Evolutionary conservation across 2,113 vertebrate genomes (phyloP).

Genomic region (Gnathonemus longibarbis): DNA sequence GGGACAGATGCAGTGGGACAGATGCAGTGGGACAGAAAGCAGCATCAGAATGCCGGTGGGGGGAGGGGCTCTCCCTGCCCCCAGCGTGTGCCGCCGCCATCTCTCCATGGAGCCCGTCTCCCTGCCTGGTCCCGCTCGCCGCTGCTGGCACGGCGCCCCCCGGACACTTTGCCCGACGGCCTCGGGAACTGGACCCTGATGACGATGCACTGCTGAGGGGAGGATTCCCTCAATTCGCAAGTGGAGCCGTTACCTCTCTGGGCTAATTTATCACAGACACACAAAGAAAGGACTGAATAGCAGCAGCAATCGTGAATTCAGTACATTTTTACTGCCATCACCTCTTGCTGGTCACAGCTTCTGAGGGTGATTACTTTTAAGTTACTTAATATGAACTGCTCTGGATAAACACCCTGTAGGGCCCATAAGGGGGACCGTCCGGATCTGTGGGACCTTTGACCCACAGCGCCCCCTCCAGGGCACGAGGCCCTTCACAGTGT

Average conservation of each 20-base stretch:
- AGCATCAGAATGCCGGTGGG: conserved; percentile 50
- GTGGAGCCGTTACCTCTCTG: neutral
- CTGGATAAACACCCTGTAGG: conserved; percentile 39
- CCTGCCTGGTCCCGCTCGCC: conserved; percentile 40
- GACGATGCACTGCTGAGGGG: conserved; percentile 42
- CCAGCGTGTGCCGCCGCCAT: conserved; percentile 51
- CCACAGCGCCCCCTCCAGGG: conserved; percentile 32
- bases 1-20: conserved; percentile 40
- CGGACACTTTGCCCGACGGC: conserved; percentile 30
- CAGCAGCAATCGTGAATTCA: neutral
- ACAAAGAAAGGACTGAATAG: neutral
- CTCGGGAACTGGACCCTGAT: conserved; percentile 46
- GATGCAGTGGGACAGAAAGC: conserved; percentile 45
- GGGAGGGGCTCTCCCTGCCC: conserved; percentile 22
- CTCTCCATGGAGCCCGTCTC: conserved; percentile 45
- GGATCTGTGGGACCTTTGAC: conserved; percentile 45
- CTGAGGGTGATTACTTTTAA: neutral
- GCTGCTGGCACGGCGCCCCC: conserved; percentile 46
- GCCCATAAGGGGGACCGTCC: conserved; percentile 36
- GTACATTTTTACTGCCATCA: neutral
- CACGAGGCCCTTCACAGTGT: neutral
- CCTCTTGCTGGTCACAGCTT: neutral
- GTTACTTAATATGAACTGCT: neutral
- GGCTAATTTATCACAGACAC: neutral
- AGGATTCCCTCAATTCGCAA: conserved; percentile 35